A percentile compares a stretch with the other conserved stretches of the same genome.
phyloP scores from a whole-genome alignment of 1,140 invertebrate genomes.

The Neomicropteryx cornuta region DNA sequence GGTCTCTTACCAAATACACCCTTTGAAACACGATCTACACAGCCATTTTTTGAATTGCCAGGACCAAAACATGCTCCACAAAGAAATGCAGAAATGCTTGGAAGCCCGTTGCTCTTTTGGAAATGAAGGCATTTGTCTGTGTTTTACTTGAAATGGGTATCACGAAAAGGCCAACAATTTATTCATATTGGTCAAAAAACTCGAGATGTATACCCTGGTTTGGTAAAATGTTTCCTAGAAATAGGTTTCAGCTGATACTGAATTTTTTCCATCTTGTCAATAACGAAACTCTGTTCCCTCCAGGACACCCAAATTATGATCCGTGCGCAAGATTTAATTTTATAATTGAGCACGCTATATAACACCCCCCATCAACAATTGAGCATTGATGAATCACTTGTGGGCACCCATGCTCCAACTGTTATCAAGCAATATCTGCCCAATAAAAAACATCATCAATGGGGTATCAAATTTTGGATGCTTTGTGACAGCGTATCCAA shows the following conservation, averaged over 20 bases:
- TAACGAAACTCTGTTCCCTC: conserved; percentile 11
- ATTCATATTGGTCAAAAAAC: conserved; percentile 16
- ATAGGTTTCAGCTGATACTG: too few relatives aligned
- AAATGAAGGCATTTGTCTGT: too few relatives aligned
- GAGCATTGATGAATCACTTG: conserved; percentile 16
- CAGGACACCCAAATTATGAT: conserved; percentile 14
- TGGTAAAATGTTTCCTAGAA: conserved; percentile 17
- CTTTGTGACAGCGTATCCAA: conserved; percentile 11
- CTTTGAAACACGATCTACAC: too few relatives aligned
- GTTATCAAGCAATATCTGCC: too few relatives aligned
- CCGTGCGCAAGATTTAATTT: conserved; percentile 17
- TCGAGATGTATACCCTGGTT: too few relatives aligned
- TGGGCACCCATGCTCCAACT: conserved; percentile 14
- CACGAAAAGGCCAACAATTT: conserved; percentile 14
- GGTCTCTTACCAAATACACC: conserved; percentile 8
- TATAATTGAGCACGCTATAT: conserved; percentile 18
- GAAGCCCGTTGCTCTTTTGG: too few relatives aligned
- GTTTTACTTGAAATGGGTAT: conserved; percentile 18
- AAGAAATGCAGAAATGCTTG: conserved; percentile 7
- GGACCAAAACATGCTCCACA: conserved; percentile 12
- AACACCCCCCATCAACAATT: conserved; percentile 15
- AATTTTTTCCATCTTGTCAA: conserved; percentile 14
- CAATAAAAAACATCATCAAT: conserved; percentile 14
- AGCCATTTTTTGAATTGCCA: conserved; percentile 11
- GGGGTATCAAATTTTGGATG: conserved; percentile 15